phyloP scores from a whole-genome alignment of 2,888 invertebrate genomes.

The Ceramica pisi region DNA sequence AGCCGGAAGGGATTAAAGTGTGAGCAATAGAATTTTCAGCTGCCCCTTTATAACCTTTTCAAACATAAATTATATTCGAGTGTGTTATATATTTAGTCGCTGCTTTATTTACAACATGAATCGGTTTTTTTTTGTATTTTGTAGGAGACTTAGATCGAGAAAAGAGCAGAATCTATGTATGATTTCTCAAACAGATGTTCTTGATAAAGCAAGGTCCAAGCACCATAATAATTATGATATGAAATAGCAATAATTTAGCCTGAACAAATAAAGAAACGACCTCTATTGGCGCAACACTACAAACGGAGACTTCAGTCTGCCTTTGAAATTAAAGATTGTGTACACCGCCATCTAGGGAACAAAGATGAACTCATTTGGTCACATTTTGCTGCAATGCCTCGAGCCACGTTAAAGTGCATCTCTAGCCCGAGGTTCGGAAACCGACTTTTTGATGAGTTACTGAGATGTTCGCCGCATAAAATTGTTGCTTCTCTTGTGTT shows the following conservation, averaged over 20 bases:
- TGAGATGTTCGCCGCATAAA: slow-evolving; percentile 44
- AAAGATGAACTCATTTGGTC: slow-evolving; percentile 71
- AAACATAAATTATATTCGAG: slow-evolving; percentile 45
- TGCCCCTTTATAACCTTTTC: slow-evolving; percentile 50
- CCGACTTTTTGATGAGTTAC: slow-evolving; percentile 55
- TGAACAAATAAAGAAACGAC: slow-evolving; percentile 61
- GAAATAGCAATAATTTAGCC: not conserved
- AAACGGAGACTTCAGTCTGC: slow-evolving; percentile 49
- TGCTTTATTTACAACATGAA: not conserved
- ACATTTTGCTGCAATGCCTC: slow-evolving; percentile 70
- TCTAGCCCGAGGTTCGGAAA: slow-evolving; percentile 58
- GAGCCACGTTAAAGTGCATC: slow-evolving; percentile 68
- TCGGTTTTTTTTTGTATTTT: not conserved
- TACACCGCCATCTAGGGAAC: slow-evolving; percentile 79
- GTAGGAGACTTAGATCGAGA: not conserved
- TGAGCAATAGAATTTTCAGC: slow-evolving; percentile 59
- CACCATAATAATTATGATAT: not conserved
- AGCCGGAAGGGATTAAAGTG: slow-evolving; percentile 66
- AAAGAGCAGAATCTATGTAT: not conserved
- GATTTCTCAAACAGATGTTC: not conserved
- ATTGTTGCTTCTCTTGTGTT: slow-evolving; percentile 37
- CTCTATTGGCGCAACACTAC: slow-evolving; percentile 63
- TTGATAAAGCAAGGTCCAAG: not conserved
- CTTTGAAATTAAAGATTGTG: slow-evolving; percentile 56
- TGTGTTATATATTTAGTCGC: slow-evolving; percentile 28